Evolutionary conservation across 2,797 vertebrate genomes (phyloP), one percentile per base, ranked within the genome.

Genomic region (Pampus argenteus): DNA sequence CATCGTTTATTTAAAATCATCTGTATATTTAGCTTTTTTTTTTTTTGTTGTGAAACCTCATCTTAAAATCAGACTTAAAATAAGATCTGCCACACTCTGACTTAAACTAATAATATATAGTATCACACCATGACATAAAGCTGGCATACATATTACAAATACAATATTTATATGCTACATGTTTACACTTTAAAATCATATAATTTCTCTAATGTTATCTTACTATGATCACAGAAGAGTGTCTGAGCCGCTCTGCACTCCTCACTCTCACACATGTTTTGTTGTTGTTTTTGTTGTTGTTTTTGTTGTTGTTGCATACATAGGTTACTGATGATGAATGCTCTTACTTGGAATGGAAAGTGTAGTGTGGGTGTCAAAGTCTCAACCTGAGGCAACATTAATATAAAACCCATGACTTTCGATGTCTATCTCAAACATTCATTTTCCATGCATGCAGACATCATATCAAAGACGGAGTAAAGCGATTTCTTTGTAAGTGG

Each of bases 11-110:
- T 82, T 57, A 20, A 74, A 79, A 76, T 59, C 54, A 63, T 52
- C 72, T 42, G 17, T 23, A 50, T 31, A 34, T 67, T 20, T 40
- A 72, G 54, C 52, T 56, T 63, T 44, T 79, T 71, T 56, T 63
- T 44, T 79, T 71, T 68, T 61, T 72, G 40, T 26, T 51, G 42
- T 26, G 51, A 48, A 68, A 76, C 18, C 23, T 36, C 60, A 34
- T 72, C 8, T 70, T 55, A 23, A 40, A 74, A 60, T 74, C 64
- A 51, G 60, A 45, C 47, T 77, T 77, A 58, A 31, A 74, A 74
- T 4, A 66, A 62, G 23, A 82, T 50, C 28, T 61, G 2, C 29
- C 3, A 34, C 22, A 52, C 22, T 51, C 44, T 15, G 31, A 54
- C 11, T 55, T 14, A 13, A 34, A 20, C 5, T 38, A 38, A 40